Conservation (phyloP, 2,888 invertebrate species). For the Himalopsyche tibetana region DNA sequence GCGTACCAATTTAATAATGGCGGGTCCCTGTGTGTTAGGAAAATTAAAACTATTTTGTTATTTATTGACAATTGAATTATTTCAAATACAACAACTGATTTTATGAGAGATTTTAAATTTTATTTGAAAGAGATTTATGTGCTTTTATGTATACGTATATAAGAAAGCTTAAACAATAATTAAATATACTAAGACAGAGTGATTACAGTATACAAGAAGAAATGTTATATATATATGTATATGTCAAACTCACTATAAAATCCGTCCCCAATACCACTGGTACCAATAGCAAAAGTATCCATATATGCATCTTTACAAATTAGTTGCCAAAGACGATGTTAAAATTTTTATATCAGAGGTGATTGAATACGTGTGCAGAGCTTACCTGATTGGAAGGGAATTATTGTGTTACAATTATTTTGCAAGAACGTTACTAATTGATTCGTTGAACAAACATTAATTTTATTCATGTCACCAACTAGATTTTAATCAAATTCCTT, state of each 20-base stretch:
- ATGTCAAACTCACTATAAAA: neutral
- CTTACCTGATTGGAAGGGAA: neutral
- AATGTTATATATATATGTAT: neutral
- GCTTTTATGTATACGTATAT: too few relatives aligned
- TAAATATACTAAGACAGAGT: too few relatives aligned
- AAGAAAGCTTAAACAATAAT: too few relatives aligned
- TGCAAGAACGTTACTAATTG: neutral
- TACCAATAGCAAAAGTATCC: neutral
- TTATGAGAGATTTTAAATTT: too few relatives aligned
- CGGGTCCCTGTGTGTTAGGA: neutral
- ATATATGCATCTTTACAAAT: neutral
- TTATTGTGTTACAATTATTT: neutral
- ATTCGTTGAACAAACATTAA: neutral
- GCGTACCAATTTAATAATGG: neutral
- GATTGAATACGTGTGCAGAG: neutral
- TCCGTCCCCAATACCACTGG: neutral
- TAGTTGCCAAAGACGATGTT: too few relatives aligned
- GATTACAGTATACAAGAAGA: too few relatives aligned
- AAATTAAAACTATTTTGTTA: too few relatives aligned
- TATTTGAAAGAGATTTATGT: too few relatives aligned
- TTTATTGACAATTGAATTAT: too few relatives aligned
- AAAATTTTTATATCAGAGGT: too few relatives aligned
- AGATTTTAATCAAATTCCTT: neutral
- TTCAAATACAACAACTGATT: too few relatives aligned
- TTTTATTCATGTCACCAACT: neutral